Evolutionary conservation across 1,140 invertebrate species (phyloP).

Genomic region (Formica exsecta): DNA sequence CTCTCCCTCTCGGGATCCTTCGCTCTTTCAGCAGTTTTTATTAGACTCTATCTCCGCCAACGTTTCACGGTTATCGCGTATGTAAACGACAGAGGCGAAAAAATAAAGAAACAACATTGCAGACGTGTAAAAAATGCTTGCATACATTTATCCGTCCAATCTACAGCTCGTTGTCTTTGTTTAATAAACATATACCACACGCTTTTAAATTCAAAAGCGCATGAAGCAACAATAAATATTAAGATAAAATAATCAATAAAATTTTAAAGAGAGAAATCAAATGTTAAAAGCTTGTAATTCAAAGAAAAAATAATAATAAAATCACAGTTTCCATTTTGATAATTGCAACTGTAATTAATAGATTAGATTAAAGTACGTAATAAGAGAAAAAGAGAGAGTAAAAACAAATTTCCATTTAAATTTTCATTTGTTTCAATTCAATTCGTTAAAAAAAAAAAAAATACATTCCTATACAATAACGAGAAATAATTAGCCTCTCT

Average conservation of each 20-base stretch:
- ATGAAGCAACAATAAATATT: not conserved
- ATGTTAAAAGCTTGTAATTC: not conserved
- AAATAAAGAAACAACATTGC: constrained; percentile 42
- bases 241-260: constrained; percentile 2
- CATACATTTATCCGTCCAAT: constrained; percentile 41
- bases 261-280: not conserved
- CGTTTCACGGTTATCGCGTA: constrained; percentile 52
- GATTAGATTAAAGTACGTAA: not conserved
- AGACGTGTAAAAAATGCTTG: constrained; percentile 43
- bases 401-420: not conserved
- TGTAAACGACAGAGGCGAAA: constrained; percentile 45
- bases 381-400: not conserved
- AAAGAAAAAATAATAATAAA: not conserved
- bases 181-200: constrained; percentile 26
- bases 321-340: not conserved
- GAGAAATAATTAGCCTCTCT: constrained; percentile 3
- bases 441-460: not conserved
- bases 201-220: constrained; percentile 10
- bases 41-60: constrained; percentile 56
- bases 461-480: not conserved
- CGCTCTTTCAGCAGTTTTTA: constrained; percentile 50
- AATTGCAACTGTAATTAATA: not conserved
- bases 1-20: constrained; percentile 28
- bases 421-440: not conserved
- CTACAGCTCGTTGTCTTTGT: not conserved